Conservation (phyloP, 1,140 invertebrate species). For the Laupala kohalensis region DNA sequence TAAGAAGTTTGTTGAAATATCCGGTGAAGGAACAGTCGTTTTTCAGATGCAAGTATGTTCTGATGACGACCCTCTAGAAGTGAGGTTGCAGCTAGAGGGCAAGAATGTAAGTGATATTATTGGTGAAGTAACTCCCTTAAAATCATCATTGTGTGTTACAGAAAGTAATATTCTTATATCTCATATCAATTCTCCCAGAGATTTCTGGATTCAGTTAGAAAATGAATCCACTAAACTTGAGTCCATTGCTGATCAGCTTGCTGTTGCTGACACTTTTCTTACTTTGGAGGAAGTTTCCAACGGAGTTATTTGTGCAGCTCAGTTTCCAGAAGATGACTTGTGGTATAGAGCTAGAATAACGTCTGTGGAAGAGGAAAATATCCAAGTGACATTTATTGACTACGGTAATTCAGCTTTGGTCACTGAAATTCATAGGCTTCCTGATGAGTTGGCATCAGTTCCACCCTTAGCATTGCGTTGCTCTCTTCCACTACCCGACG, state of each 20-base stretch:
- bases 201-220: constrained; percentile 15
- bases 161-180: constrained; percentile 3
- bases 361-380: constrained; percentile 34
- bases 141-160: not conserved
- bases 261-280: constrained; percentile 35
- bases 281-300: constrained; percentile 31
- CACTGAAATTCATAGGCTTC: constrained; percentile 41
- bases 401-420: constrained; percentile 54
- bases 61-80: constrained; percentile 5
- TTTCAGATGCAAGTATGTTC: constrained; percentile 26
- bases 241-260: constrained; percentile 22
- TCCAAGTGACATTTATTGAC: constrained; percentile 55
- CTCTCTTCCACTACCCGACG: constrained; percentile 41
- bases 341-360: constrained; percentile 54
- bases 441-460: constrained; percentile 43
- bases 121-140: not conserved
- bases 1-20: constrained; percentile 46
- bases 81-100: constrained; percentile 5
- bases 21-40: constrained; percentile 45
- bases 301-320: constrained; percentile 44
- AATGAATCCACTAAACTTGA: not conserved
- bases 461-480: constrained; percentile 47
- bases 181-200: constrained; percentile 13
- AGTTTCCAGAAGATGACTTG: constrained; percentile 44
- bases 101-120: constrained; percentile 1